Evolutionary conservation across 1,140 invertebrate species (phyloP), one percentile per base, ranked within the genome.

Genomic region (Drosophila albomicans): DNA sequence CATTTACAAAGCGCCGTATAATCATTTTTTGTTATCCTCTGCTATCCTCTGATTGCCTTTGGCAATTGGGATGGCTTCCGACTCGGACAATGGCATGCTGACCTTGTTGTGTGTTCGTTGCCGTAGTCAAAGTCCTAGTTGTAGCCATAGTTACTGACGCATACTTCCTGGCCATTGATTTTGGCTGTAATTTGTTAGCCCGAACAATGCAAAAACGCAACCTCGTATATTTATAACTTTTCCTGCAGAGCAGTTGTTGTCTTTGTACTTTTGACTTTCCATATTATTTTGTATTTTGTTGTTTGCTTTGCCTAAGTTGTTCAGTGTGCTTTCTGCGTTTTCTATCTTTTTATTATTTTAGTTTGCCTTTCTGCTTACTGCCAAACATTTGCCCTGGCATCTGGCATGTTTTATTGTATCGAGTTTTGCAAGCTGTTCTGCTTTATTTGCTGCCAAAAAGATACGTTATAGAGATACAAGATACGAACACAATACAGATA

Each of bases 91-190:
- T 75, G 75, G 48, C 46, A 20, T 35, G 20, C 13, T 78, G 84
- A 80, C 80, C 84, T 88, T 88, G 84, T 67, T 56, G 38, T 56
- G 38, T 54, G 43, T 35, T 38, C 35, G 30, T 35, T 62, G 46
- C 43, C 20, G 35, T 64, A 20, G 46, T 52, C 32, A 46, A 41
- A 7, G 30, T 64, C 16, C 7, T 10, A 46, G 30, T 46, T 30
- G 57, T 66, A 56, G 65, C 13, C n/a, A 43, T 41, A 46, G 41
- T 15, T 51, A 46, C 64, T 78, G 48, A 51, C 49, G 48, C 63
- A 48, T 46, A 69, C 63, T 82, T 79, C 56, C 64, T 73, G 82
- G 58, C 68, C 80, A 84, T 87, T 88, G 84, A 82, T 88, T 87
- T 87, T 87, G 58, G 43, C 58, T 56, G 54, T 80, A 77, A 88